A percentile compares a stretch with the other conserved stretches of the same genome.
These are phyloP conservation scores for Nephrotoma appendiculata DNA, from an alignment of 2,888 invertebrate species.

Conservation along the genomic window DNA sequence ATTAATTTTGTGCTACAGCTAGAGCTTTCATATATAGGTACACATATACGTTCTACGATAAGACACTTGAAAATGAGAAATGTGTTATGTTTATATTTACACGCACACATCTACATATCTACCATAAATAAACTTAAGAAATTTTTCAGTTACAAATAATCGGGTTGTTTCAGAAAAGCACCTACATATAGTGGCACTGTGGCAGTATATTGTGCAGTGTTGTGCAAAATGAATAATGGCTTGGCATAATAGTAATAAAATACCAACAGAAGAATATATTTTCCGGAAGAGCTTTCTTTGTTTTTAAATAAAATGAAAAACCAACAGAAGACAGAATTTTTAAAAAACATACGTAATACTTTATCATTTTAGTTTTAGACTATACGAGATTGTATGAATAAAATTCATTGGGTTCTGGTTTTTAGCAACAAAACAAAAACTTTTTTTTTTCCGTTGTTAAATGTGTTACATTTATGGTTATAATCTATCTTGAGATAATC, in stretches of 20 bases:
- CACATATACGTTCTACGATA: too few species aligned
- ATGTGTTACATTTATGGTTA: background rate
- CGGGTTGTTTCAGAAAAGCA: too few species aligned
- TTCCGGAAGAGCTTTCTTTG: background rate
- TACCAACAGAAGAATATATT: background rate
- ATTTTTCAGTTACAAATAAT: too few species aligned
- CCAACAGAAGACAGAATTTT: background rate
- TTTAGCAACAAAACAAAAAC: background rate
- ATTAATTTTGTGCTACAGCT: background rate
- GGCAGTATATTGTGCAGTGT: background rate
- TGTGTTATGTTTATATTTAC: too few species aligned
- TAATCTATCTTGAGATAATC: background rate
- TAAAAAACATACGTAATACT: background rate
- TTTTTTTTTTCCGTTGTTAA: background rate
- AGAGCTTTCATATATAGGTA: background rate
- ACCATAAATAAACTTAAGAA: too few species aligned
- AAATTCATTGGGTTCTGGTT: background rate
- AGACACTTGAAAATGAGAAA: too few species aligned
- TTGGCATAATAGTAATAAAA: background rate
- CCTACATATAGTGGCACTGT: background rate
- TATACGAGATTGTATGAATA: background rate
- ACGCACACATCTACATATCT: too few species aligned
- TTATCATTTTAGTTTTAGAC: background rate
- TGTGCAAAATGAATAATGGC: background rate
- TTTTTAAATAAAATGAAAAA: background rate